These are phyloP conservation scores for Drosophila lowei DNA, from an alignment of 1,140 invertebrate genomes.

Conservation along the genomic window DNA sequence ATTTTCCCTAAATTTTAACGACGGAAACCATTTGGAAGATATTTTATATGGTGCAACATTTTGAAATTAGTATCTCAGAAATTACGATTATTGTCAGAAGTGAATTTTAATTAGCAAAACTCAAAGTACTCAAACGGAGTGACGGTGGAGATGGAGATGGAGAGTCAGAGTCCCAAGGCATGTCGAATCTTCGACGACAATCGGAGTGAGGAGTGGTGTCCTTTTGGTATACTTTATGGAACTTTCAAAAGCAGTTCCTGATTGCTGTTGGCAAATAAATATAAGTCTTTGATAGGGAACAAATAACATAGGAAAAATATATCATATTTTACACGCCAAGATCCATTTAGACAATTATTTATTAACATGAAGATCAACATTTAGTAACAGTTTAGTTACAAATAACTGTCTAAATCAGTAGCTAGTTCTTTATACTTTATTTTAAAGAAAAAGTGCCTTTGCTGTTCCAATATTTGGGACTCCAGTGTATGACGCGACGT, in stretches of 20 bases:
- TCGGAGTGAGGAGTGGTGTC: neutral
- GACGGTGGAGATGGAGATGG: conserved; percentile 1
- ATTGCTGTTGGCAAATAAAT: neutral
- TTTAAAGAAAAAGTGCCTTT: no score
- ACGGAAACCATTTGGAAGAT: conserved; percentile 48
- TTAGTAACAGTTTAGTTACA: no score
- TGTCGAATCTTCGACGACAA: conserved; percentile 26
- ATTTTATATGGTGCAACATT: conserved; percentile 77
- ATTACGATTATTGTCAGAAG: conserved; percentile 70
- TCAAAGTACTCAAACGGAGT: conserved; percentile 4
- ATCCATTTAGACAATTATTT: no score
- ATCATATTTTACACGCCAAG: no score
- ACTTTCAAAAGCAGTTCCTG: neutral
- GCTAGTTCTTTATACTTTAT: no score
- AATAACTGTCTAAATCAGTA: no score
- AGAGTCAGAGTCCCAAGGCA: conserved; percentile 11
- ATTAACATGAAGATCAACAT: no score
- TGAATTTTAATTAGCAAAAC: conserved; percentile 70
- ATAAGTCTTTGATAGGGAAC: no score
- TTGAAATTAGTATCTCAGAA: conserved; percentile 79
- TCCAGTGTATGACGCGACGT: conserved; percentile 9
- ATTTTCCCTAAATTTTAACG: conserved; percentile 78
- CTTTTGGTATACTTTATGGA: neutral
- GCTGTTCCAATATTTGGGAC: conserved; percentile 11
- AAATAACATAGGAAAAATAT: no score